phyloP scores from a whole-genome alignment of 2,888 invertebrate species.

The Pachydiplax longipennis region DNA sequence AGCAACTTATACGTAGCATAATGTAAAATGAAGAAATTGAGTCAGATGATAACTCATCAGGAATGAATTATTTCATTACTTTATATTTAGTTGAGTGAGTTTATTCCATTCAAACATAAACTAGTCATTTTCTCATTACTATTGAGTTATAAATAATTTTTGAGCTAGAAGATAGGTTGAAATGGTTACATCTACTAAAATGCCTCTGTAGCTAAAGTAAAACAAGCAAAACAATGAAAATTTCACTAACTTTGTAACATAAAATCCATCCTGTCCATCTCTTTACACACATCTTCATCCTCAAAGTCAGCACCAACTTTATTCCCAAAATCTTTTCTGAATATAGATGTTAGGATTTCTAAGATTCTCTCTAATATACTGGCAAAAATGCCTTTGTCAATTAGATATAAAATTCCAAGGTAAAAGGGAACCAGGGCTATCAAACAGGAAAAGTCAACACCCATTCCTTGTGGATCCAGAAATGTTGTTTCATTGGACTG shows the following conservation, averaged over 20 bases:
- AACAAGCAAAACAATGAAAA: slow-evolving; percentile 50
- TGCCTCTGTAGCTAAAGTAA: not conserved
- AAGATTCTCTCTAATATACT: slow-evolving; percentile 49
- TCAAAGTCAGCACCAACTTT: slow-evolving; percentile 53
- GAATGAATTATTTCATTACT: too few relatives aligned
- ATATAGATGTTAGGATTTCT: slow-evolving; percentile 44
- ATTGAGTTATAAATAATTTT: not conserved
- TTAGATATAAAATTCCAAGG: slow-evolving; percentile 50
- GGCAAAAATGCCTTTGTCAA: slow-evolving; percentile 51
- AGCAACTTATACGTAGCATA: too few relatives aligned
- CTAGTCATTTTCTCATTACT: not conserved
- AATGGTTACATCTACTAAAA: too few relatives aligned
- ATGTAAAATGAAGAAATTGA: too few relatives aligned
- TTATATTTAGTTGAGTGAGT: too few relatives aligned
- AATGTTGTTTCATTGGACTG: not conserved
- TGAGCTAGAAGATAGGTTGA: too few relatives aligned
- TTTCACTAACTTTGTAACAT: slow-evolving; percentile 45
- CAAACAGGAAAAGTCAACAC: slow-evolving; percentile 50
- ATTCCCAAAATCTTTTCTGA: slow-evolving; percentile 47
- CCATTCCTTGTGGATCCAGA: slow-evolving; percentile 48
- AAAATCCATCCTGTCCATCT: slow-evolving; percentile 56
- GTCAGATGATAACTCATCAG: too few relatives aligned
- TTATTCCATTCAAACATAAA: too few relatives aligned
- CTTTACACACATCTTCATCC: slow-evolving; percentile 58
- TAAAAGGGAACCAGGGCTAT: slow-evolving; percentile 51